These are phyloP conservation scores for Heteronetta atricapilla DNA, from an alignment of 2,113 vertebrate genomes.

Conservation along the genomic window DNA sequence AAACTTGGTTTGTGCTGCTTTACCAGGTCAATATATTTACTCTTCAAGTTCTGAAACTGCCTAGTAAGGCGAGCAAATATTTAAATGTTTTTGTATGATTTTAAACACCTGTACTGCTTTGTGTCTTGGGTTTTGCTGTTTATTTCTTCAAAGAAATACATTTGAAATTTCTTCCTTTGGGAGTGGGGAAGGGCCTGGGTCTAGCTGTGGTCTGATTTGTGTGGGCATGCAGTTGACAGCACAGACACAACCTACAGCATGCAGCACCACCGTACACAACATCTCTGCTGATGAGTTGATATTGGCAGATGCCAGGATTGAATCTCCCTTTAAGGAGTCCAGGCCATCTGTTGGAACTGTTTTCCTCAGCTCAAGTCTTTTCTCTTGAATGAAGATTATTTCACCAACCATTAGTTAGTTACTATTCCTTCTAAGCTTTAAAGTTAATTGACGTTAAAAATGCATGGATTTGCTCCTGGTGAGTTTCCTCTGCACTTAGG, in stretches of 20 bases:
- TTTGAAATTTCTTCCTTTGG: neutral
- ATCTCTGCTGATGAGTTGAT: neutral
- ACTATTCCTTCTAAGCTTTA: neutral
- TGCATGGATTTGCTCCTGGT: neutral
- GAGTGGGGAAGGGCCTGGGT: neutral
- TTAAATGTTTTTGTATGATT: neutral
- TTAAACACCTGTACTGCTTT: neutral
- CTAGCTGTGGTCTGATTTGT: neutral
- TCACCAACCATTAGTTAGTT: neutral
- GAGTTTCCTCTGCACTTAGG: neutral
- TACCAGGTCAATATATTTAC: neutral
- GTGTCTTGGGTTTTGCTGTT: neutral
- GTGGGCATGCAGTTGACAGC: neutral
- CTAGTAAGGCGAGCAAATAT: neutral
- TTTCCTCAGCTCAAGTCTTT: too few relatives aligned
- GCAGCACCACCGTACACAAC: neutral
- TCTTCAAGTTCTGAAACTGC: neutral
- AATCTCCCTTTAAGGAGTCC: too few relatives aligned
- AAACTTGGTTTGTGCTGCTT: neutral
- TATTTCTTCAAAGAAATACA: neutral
- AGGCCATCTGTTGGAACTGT: too few relatives aligned
- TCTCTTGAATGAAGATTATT: neutral
- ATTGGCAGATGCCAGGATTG: neutral
- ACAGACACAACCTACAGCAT: neutral
- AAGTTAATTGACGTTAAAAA: neutral